Evolutionary conservation across 2,797 vertebrate species (phyloP).

Genomic region (Acestrorhynchus altus): DNA sequence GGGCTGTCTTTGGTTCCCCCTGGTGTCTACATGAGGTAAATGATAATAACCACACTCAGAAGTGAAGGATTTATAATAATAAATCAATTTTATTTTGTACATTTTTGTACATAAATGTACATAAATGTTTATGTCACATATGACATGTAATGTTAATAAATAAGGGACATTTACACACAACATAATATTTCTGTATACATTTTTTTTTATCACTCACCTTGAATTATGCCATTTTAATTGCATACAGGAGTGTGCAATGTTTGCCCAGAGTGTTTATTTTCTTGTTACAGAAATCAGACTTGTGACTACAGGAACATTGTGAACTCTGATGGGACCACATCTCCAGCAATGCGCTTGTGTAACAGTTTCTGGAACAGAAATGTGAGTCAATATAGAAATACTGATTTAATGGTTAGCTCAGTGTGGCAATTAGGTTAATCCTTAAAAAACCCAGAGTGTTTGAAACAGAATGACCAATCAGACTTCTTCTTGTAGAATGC

Average conservation of each 20-base stretch:
- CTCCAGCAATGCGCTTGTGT: slow-evolving; percentile 86
- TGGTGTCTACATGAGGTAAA: slow-evolving; percentile 92
- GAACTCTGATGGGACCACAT: slow-evolving; percentile 61
- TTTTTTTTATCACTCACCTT: neutral
- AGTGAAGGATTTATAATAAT: neutral
- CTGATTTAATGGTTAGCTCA: neutral
- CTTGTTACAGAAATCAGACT: slow-evolving; percentile 75
- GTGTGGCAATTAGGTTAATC: neutral
- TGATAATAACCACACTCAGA: neutral
- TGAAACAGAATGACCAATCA: slow-evolving; percentile 1
- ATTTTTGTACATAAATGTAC: too few species aligned
- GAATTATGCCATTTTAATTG: neutral
- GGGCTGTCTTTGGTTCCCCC: slow-evolving; percentile 90
- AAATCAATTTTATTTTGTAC: neutral
- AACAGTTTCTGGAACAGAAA: slow-evolving; percentile 95
- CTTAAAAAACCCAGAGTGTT: neutral
- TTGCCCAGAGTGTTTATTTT: neutral
- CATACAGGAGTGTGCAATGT: neutral
- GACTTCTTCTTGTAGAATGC: slow-evolving; percentile 74
- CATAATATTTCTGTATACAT: neutral
- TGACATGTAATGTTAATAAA: neutral
- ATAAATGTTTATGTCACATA: neutral
- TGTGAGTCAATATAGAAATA: slow-evolving; percentile 70
- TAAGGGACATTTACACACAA: neutral
- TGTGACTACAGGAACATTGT: slow-evolving; percentile 78